Evolutionary conservation across 2,797 vertebrate species (phyloP).

Genomic region (Xiphorhynchus erythropygius): DNA sequence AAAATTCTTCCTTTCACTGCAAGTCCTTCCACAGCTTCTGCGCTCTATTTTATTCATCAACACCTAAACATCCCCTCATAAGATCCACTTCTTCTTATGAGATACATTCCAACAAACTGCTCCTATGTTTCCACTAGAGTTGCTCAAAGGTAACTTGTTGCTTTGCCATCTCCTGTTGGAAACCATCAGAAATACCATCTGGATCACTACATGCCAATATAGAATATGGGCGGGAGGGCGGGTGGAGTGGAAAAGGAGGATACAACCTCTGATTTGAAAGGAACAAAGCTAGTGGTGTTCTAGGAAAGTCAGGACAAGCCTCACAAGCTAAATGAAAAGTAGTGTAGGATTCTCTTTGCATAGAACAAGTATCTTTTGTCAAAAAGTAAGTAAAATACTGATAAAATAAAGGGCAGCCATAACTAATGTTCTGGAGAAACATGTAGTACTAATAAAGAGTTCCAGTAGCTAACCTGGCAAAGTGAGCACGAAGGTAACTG

Average conservation of each 20-base stretch:
- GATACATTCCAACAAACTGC: conserved; percentile 39
- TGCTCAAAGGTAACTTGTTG: conserved; percentile 36
- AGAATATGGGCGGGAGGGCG: neutral
- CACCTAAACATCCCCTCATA: conserved; percentile 40
- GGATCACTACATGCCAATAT: conserved; percentile 10
- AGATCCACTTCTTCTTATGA: neutral
- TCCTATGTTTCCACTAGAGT: conserved; percentile 13
- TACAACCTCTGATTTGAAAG: conserved; percentile 48
- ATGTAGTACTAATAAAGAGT: conserved; percentile 53
- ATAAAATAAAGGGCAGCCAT: conserved; percentile 43
- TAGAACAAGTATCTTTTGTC: conserved; percentile 14
- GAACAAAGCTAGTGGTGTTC: conserved; percentile 47
- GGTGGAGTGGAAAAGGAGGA: neutral
- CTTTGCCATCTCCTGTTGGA: conserved; percentile 43
- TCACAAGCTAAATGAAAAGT: conserved; percentile 41
- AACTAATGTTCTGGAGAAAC: conserved; percentile 52
- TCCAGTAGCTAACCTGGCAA: conserved; percentile 44
- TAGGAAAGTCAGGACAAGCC: conserved; percentile 38
- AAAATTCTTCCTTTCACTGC: neutral
- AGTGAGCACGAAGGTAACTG: conserved; percentile 11
- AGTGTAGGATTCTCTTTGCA: conserved; percentile 59
- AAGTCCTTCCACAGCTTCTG: conserved; percentile 15
- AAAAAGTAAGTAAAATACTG: conserved; percentile 64
- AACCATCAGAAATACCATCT: conserved; percentile 45
- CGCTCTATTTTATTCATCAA: conserved; percentile 19